Evolutionary conservation across 2,113 vertebrate species (phyloP).

Genomic region (Nipponia nippon): DNA sequence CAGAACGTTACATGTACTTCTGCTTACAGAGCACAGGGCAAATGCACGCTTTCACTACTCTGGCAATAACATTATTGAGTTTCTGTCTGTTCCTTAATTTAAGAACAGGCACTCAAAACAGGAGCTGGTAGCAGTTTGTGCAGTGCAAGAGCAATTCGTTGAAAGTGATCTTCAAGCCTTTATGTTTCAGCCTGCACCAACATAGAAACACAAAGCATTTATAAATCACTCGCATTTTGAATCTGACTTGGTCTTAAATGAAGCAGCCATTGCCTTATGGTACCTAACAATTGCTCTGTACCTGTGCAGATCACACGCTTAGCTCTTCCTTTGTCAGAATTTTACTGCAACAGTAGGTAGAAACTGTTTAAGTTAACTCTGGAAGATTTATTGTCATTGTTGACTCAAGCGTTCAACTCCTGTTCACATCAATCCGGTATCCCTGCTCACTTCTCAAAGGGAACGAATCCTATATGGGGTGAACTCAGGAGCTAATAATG

Average conservation of each 20-base stretch:
- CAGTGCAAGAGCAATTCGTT: neutral
- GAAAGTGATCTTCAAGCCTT: neutral
- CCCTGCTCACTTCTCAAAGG: neutral
- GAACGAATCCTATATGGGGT: neutral
- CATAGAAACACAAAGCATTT: neutral
- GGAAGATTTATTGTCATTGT: neutral
- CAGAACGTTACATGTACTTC: neutral
- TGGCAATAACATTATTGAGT: neutral
- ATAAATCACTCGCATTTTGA: neutral
- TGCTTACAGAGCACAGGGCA: neutral
- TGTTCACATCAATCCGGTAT: rapidly evolving
- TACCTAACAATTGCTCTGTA: neutral
- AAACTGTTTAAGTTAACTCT: neutral
- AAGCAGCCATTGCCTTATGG: neutral
- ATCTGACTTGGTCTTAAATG: neutral
- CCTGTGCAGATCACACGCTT: neutral
- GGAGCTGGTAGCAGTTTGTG: neutral
- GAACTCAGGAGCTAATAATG: neutral
- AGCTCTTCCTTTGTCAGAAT: neutral
- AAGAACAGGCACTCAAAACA: neutral
- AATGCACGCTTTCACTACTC: neutral
- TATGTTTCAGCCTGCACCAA: neutral
- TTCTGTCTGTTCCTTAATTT: neutral
- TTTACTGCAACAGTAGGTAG: neutral
- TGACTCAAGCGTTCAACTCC: neutral